A percentile compares a stretch with the other conserved stretches of the same genome.
Evolutionary conservation across 2,888 invertebrate species (phyloP).

Genomic region (Phyllotreta striolata): DNA sequence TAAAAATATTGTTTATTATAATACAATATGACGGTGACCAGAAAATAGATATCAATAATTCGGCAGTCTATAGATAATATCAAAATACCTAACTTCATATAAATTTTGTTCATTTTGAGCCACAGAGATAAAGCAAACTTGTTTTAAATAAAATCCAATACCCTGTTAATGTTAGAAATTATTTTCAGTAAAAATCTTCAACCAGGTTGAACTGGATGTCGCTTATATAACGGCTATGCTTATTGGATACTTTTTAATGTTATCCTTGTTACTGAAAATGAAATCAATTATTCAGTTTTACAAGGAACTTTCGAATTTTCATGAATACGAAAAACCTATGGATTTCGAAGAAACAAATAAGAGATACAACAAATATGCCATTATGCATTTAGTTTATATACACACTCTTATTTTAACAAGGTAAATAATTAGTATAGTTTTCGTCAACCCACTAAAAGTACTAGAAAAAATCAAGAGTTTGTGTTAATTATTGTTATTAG

Average conservation of each 20-base stretch:
- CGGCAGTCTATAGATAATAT: too few species aligned
- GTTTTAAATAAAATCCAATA: too few species aligned
- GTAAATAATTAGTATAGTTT: too few species aligned
- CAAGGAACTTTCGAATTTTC: conserved; percentile 32
- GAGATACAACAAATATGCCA: conserved; percentile 29
- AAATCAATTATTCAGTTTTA: conserved; percentile 26
- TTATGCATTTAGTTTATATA: conserved; percentile 31
- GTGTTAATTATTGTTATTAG: too few species aligned
- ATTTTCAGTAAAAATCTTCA: neutral
- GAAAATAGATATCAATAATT: too few species aligned
- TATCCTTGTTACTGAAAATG: conserved; percentile 26
- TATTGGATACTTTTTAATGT: conserved; percentile 25
- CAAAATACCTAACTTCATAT: too few species aligned
- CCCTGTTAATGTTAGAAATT: too few species aligned
- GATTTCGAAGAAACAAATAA: conserved; percentile 35
- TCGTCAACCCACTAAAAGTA: too few species aligned
- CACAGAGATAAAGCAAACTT: too few species aligned
- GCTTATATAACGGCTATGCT: conserved; percentile 31
- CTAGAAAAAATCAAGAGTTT: too few species aligned
- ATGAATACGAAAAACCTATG: conserved; percentile 34
- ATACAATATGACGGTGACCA: neutral
- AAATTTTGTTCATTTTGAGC: too few species aligned
- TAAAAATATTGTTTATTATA: neutral
- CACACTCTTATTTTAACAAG: conserved; percentile 16
- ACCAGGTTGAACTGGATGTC: conserved; percentile 33